Evolutionary conservation across 2,797 vertebrate genomes (phyloP), one percentile per base, ranked within the genome.

Genomic region (Lates japonicus): DNA sequence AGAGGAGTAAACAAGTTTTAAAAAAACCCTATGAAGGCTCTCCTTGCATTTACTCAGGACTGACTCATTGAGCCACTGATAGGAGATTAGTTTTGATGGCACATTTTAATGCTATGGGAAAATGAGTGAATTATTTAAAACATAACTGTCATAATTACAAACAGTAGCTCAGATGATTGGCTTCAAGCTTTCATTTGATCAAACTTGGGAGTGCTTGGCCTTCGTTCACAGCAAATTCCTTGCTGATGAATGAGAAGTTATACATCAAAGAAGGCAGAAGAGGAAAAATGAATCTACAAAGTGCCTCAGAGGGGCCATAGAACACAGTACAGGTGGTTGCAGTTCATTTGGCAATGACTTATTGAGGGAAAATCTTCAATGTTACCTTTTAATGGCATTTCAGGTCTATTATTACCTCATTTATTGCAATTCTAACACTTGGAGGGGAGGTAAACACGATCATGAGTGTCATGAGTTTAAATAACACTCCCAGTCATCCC

Each of bases 361-460:
- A 85, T 81, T 41, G 51, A 65, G 35, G 68, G 46, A 61, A 78
- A 83, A 51, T 48, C 22, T 52, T 81, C 29, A 86, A 20, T 76
- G 65, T 76, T 78, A 41, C 67, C 29, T 69, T 81, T 67, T 83
- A 80, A 85, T 80, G 41, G 51, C 48, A 70, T 83, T 88, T 31
- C 61, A 20, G 70, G 72, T 84, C 67, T 70, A 81, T 92, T 90
- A 88, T 87, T 87, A 86, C 72, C 71, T 87, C 63, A 68, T 87
- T 90, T 81, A 82, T 82, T 88, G 82, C 69, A 66, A 84, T 74
- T 77, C 72, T 22, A 72, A 74, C 79, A 79, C 78, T 86, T 85
- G 58, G 64, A 90, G 55, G 81, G 57, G 75, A 87, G 82, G 81
- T 90, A 91, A 91, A 90, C 90, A 92, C 83, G 82, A 91, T 86